Percentiles rank a stretch among this genome's conserved stretches.
phyloP scores from a whole-genome alignment of 2,113 vertebrate species.

The Myotis lucifugus region DNA sequence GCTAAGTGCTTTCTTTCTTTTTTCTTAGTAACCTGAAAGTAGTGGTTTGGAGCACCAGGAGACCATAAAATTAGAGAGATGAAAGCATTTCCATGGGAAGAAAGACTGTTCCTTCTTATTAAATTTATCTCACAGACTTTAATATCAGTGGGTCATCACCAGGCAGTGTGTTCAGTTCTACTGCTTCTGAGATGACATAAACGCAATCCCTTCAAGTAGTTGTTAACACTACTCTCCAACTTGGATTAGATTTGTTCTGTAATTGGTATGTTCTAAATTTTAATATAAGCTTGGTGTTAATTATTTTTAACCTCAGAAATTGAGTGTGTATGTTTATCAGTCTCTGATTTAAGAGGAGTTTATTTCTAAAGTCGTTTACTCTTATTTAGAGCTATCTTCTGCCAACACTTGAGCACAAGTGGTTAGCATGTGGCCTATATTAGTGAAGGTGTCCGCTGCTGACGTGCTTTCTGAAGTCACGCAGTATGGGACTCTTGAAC shows the following conservation, averaged over 20 bases:
- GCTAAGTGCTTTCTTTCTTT: constrained; percentile 55
- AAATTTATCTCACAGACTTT: constrained; percentile 51
- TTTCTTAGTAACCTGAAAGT: constrained; percentile 48
- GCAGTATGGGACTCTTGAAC: neutral
- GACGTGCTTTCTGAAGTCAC: neutral
- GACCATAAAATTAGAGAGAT: constrained; percentile 55
- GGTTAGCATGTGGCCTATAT: neutral
- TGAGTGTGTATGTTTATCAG: neutral
- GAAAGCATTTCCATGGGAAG: constrained; percentile 40
- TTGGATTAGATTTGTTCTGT: neutral
- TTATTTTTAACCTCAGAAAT: neutral
- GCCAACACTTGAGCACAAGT: neutral
- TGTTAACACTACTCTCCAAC: neutral
- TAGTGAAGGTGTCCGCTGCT: neutral
- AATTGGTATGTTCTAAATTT: neutral
- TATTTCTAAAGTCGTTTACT: neutral
- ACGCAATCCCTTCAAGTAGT: neutral
- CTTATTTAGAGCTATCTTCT: neutral
- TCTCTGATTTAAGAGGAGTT: constrained; percentile 1
- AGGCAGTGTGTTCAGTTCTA: constrained; percentile 10
- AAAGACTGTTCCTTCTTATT: constrained; percentile 26
- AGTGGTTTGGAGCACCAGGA: constrained; percentile 37
- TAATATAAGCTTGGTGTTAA: neutral
- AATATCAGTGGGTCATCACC: neutral
- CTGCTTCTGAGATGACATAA: neutral